Base-by-base conservation (phyloP, 2,888 invertebrate species). In the Panzeria rudis region DNA sequence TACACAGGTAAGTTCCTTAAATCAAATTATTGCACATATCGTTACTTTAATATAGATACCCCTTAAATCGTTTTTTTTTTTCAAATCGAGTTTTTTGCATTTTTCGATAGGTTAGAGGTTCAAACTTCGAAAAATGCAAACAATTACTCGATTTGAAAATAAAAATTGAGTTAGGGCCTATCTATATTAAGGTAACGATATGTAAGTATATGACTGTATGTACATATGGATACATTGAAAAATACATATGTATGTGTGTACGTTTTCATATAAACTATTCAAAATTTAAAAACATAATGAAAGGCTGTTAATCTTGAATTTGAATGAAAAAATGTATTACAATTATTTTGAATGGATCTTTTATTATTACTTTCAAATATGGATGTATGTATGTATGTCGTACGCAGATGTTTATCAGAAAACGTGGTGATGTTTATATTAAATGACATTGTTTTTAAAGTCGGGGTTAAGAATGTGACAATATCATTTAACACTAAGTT, bases 1-100 rank as follows among this genome's bases (percentile, higher is more conserved):
- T 3, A 96, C 97, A 6, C 95, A 95, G 91, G 93, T 92, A 83
- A 89, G 88, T 84, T 15, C 13, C 11, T 11, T 13, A 25, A 9
- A 50, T 54, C 3, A 50, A 0, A 61, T 61, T 50, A 38, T 72
- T 29, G 5, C 5, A 29, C 29, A 25, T 23, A 13, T 64, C 23
- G 4, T 20, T n/a, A n/a, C n/a, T n/a, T n/a, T n/a, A n/a, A n/a
- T n/a, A n/a, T n/a, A n/a, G n/a, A n/a, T n/a, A n/a, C n/a, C n/a
- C n/a, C n/a, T n/a, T n/a, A n/a, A n/a, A n/a, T n/a, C n/a, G n/a
- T n/a, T n/a, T n/a, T n/a, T n/a, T n/a, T n/a, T n/a, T n/a, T n/a
- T n/a, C n/a, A n/a, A n/a, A n/a, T n/a, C n/a, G n/a, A n/a, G n/a
- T n/a, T n/a, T n/a, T n/a, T n/a, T n/a, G n/a, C n/a, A n/a, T n/a